Conservation (phyloP, 2,888 invertebrate species). For the Empis livida region DNA sequence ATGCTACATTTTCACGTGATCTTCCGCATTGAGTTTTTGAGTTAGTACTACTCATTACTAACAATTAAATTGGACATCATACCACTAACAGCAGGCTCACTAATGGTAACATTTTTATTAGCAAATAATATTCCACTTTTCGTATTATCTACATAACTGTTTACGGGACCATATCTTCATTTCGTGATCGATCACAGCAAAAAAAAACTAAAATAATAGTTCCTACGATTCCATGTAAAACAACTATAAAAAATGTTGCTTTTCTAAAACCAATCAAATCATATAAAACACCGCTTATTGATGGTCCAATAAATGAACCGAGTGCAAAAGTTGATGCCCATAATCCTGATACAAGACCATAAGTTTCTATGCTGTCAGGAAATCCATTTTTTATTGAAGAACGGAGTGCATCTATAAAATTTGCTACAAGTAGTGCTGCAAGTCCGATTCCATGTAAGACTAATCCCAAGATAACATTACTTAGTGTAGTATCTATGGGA, state of each 20-base stretch:
- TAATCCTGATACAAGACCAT: constrained; percentile 77
- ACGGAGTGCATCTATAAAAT: constrained; percentile 70
- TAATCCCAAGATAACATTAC: constrained; percentile 55
- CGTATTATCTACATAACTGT: too few relatives aligned
- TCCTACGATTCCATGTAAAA: constrained; percentile 9
- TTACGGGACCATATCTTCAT: too few relatives aligned
- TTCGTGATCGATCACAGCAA: too few relatives aligned
- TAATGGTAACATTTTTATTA: too few relatives aligned
- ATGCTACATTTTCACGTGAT: too few relatives aligned
- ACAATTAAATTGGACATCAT: too few relatives aligned
- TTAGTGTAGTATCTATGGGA: constrained; percentile 45
- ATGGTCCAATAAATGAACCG: constrained; percentile 75
- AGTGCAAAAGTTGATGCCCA: constrained; percentile 85
- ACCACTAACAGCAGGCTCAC: too few relatives aligned
- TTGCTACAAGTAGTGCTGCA: constrained; percentile 71
- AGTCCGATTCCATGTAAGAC: constrained; percentile 72
- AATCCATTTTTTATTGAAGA: constrained; percentile 66
- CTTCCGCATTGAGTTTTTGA: too few relatives aligned
- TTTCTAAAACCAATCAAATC: constrained; percentile 59
- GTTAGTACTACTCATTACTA: too few relatives aligned
- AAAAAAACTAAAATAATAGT: constrained; percentile 36
- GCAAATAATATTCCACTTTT: too few relatives aligned
- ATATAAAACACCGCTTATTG: constrained; percentile 57
- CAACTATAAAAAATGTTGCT: constrained; percentile 57
- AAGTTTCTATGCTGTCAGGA: constrained; percentile 76